Conservation (phyloP, 2,113 vertebrate genomes). For the Tiliqua scincoides region DNA sequence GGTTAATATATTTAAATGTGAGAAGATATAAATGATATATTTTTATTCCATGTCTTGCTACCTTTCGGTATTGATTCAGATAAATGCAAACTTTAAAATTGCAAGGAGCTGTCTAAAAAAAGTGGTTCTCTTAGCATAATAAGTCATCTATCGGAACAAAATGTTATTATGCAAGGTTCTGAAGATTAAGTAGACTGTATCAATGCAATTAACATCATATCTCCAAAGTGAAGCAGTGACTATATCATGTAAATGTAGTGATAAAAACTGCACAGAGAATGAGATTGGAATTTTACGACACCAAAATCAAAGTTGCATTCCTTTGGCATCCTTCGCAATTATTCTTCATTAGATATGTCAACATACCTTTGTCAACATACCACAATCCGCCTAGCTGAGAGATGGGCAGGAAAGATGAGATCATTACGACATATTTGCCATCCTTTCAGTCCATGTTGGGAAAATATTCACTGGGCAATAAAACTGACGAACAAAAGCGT, state of each 20-base stretch:
- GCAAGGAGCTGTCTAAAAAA: conserved; percentile 51
- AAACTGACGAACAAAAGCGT: conserved; percentile 10
- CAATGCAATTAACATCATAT: conserved; percentile 63
- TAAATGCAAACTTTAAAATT: conserved; percentile 63
- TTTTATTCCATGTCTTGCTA: conserved; percentile 70
- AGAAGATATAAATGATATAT: conserved; percentile 69
- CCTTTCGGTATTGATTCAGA: conserved; percentile 61
- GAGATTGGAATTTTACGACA: conserved; percentile 62
- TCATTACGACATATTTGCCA: conserved; percentile 60
- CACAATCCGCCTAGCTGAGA: conserved; percentile 57
- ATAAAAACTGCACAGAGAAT: conserved; percentile 61
- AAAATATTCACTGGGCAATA: conserved; percentile 43
- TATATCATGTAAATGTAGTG: conserved; percentile 61
- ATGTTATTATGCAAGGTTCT: conserved; percentile 56
- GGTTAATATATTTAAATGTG: conserved; percentile 77
- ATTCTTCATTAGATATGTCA: conserved; percentile 68
- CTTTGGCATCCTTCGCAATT: conserved; percentile 61
- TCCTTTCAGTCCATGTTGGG: conserved; percentile 26
- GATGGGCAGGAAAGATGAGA: conserved; percentile 59
- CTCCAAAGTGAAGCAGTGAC: conserved; percentile 51
- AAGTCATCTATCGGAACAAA: conserved; percentile 58
- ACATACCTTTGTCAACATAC: conserved; percentile 64
- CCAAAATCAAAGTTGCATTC: conserved; percentile 60
- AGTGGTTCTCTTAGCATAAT: conserved; percentile 38
- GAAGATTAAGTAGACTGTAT: conserved; percentile 62